phyloP scores from a whole-genome alignment of 2,888 invertebrate species.

The Heliconius ismenius region DNA sequence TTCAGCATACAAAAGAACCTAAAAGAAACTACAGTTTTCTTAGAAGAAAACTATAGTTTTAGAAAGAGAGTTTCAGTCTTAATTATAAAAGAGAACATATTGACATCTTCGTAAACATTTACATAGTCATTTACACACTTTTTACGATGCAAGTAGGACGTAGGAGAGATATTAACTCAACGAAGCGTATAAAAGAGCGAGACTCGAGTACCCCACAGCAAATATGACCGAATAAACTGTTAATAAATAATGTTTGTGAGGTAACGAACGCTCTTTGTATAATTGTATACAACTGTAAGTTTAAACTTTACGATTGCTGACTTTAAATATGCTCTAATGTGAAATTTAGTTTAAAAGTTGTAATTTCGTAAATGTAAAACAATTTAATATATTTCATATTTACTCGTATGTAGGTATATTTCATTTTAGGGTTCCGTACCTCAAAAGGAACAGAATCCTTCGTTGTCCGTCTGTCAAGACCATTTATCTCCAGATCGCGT shows the following conservation, averaged over 20 bases:
- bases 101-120: neutral
- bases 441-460: too few relatives aligned
- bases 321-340: neutral
- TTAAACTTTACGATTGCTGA: neutral
- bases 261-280: neutral
- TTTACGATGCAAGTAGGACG: neutral
- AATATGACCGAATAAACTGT: neutral
- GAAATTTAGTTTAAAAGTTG: neutral
- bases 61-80: neutral
- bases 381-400: too few relatives aligned
- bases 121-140: neutral
- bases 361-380: too few relatives aligned
- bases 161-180: slow-evolving; percentile 22
- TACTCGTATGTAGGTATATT: too few relatives aligned
- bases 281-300: neutral
- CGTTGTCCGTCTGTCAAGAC: too few relatives aligned
- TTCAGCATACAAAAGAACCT: too few relatives aligned
- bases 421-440: too few relatives aligned
- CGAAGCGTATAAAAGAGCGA: slow-evolving; percentile 28
- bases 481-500: neutral
- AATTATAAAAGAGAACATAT: slow-evolving; percentile 10
- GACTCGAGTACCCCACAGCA: slow-evolving; percentile 15
- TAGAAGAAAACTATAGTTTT: neutral
- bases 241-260: slow-evolving; percentile 1
- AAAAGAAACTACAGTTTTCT: neutral